Conservation (phyloP, 2,888 invertebrate genomes). For the Nomada flava region DNA sequence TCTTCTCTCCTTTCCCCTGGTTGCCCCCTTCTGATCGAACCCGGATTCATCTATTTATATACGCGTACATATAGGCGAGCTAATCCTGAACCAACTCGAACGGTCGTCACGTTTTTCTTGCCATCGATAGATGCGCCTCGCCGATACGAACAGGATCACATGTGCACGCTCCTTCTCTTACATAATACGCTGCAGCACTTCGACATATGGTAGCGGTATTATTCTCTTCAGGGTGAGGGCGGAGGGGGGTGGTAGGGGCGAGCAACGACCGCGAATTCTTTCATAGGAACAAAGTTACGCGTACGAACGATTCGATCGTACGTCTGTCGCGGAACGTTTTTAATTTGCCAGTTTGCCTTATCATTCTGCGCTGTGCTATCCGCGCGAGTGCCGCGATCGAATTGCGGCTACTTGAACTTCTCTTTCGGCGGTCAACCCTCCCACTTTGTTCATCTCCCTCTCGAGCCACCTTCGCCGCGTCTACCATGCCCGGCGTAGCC, state of each 20-base stretch:
- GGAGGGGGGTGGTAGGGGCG: not conserved
- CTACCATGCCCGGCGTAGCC: constrained; percentile 42
- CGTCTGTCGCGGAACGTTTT: not conserved
- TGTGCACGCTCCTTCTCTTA: constrained; percentile 27
- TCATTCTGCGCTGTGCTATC: not conserved
- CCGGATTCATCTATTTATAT: not conserved
- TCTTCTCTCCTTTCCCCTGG: not conserved
- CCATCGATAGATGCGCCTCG: constrained; percentile 20
- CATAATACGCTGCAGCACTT: constrained; percentile 12
- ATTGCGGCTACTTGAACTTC: constrained; percentile 61
- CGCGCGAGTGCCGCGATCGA: constrained; percentile 36
- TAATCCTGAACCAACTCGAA: constrained; percentile 22
- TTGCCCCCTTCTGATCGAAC: not conserved
- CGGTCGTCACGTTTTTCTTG: constrained; percentile 36
- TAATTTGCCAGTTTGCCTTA: not conserved
- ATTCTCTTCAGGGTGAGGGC: not conserved
- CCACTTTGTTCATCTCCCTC: constrained; percentile 39
- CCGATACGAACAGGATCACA: constrained; percentile 48
- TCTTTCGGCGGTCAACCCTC: constrained; percentile 68
- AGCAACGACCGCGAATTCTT: not conserved
- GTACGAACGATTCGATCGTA: not conserved
- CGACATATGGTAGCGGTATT: constrained; percentile 42
- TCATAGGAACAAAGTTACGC: not conserved
- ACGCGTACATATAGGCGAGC: not conserved
- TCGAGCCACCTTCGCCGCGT: constrained; percentile 43